Conservation (phyloP, 2,888 invertebrate genomes). For the Iphiclides podalirius region DNA sequence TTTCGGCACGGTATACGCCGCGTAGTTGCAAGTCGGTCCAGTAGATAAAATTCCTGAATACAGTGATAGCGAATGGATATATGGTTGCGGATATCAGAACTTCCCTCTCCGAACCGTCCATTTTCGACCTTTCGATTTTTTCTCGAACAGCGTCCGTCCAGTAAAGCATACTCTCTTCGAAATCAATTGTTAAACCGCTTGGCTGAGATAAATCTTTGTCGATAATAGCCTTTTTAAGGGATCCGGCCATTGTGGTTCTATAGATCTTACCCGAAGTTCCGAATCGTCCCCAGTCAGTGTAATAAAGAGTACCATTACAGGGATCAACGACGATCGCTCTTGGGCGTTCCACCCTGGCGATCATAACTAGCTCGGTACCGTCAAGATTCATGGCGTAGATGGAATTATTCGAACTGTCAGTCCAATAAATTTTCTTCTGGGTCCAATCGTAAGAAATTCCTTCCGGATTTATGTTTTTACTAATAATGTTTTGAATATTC, state of each 20-base stretch:
- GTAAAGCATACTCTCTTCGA: constrained; percentile 94
- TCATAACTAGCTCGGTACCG: constrained; percentile 92
- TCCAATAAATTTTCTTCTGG: constrained; percentile 98
- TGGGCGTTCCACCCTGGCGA: constrained; percentile 95
- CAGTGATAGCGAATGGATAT: constrained; percentile 96
- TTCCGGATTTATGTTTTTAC: constrained; percentile 92
- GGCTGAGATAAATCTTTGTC: constrained; percentile 96
- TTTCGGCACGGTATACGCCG: constrained; percentile 97
- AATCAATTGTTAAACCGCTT: constrained; percentile 97
- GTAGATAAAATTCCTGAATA: constrained; percentile 94
- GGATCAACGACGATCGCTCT: constrained; percentile 98
- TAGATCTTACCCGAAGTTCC: constrained; percentile 96
- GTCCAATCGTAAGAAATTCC: constrained; percentile 99
- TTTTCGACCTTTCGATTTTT: constrained; percentile 94
- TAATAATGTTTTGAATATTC: constrained; percentile 84
- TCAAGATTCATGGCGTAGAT: constrained; percentile 97
- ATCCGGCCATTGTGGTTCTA: constrained; percentile 97
- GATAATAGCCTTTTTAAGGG: constrained; percentile 91
- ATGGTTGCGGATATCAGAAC: constrained; percentile 93
- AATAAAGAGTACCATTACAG: constrained; percentile 96
- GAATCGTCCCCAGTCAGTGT: constrained; percentile 97
- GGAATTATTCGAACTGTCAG: constrained; percentile 95
- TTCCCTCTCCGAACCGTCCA: constrained; percentile 93
- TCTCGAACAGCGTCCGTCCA: constrained; percentile 99
- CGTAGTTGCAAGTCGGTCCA: constrained; percentile 97